Conservation (phyloP, 2,113 vertebrate species). For the Andinoacara biseriatus region DNA sequence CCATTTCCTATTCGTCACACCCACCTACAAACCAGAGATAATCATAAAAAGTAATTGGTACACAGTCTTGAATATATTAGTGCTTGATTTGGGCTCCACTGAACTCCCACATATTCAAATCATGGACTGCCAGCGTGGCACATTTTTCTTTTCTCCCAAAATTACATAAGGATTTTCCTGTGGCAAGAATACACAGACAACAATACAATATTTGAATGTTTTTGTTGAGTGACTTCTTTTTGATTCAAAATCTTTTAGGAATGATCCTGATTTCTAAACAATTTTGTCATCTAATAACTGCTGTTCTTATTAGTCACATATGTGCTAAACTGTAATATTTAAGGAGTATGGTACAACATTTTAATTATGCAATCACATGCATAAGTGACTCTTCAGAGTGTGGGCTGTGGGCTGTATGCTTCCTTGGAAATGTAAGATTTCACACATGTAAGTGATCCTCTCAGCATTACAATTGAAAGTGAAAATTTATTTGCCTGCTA, state of each 20-base stretch:
- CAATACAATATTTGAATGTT: not conserved
- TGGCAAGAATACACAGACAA: not conserved
- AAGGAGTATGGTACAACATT: not conserved
- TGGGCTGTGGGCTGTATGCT: not conserved
- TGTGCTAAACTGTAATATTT: not conserved
- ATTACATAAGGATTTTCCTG: not conserved
- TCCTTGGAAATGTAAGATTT: not conserved
- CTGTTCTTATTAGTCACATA: not conserved
- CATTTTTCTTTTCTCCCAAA: not conserved
- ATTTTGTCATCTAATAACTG: not conserved
- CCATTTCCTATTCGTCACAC: constrained; percentile 35
- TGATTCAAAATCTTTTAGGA: not conserved
- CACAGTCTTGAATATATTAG: constrained; percentile 57
- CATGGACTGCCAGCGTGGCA: not conserved
- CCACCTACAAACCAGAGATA: constrained; percentile 53
- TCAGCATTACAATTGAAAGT: not conserved
- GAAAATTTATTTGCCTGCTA: not conserved
- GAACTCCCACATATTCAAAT: constrained; percentile 25
- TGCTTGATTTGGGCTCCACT: constrained; percentile 43
- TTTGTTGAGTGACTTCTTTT: not conserved
- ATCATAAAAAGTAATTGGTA: constrained; percentile 66
- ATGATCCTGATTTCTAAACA: not conserved
- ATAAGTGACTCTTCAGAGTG: not conserved
- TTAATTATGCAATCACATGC: not conserved
- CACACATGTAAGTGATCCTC: not conserved